Conservation (phyloP, 2,797 vertebrate genomes). For the Premnoplex brunnescens region DNA sequence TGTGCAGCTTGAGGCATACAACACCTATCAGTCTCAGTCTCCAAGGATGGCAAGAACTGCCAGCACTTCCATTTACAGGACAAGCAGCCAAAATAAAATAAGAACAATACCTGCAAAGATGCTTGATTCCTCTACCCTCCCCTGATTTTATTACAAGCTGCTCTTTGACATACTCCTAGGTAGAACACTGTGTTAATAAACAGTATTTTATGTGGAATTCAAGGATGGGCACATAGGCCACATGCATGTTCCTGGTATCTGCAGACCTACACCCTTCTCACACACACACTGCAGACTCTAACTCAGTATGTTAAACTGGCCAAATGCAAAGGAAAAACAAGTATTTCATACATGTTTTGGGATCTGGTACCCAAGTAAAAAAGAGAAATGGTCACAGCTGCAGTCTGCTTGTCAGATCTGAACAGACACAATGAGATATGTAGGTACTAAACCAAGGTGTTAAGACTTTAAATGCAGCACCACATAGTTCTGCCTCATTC, state of each 20-base stretch:
- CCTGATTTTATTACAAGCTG: background rate
- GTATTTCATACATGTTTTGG: fast-evolving
- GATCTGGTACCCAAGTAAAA: background rate
- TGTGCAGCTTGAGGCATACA: background rate
- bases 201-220: background rate
- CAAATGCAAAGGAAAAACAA: background rate
- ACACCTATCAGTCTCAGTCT: background rate
- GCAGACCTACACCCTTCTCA: background rate
- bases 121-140: background rate
- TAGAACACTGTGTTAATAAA: background rate
- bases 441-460: fast-evolving
- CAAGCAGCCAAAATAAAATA: background rate
- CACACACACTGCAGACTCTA: background rate
- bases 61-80: background rate
- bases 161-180: background rate
- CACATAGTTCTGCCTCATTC: background rate
- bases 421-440: fast-evolving
- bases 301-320: fast-evolving
- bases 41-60: background rate
- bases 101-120: background rate
- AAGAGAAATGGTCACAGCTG: background rate
- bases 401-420: background rate
- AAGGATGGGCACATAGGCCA: background rate
- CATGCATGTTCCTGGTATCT: fast-evolving
- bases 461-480: background rate